Evolutionary conservation across 2,797 vertebrate species (phyloP), one percentile per base, ranked within the genome.

Genomic region (Brachyalestes nurse): DNA sequence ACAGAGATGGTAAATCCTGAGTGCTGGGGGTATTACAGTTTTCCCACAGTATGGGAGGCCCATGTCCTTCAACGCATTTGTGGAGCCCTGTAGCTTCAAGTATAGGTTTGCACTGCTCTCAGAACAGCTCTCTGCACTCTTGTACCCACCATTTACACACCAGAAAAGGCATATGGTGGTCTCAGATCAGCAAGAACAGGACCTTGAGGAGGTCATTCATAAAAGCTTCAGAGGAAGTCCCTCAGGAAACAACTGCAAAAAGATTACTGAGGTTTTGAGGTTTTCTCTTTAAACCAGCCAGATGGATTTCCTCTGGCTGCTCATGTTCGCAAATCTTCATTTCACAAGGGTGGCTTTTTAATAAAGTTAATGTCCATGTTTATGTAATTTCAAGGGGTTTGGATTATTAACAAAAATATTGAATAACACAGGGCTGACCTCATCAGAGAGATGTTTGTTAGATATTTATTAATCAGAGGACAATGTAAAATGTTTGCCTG

Each of bases 211-310:
- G 57, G 72, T 67, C 55, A 34, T 84, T 84, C 84, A 80, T 74
- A 83, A 87, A 85, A 62, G 60, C 82, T 85, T 78, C 84, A 75
- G 82, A 90, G 83, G 88, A 85, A 87, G 85, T 88, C 83, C 84
- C 70, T 83, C 86, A 91, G 90, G 90, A 94, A 91, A 93, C 90
- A 60, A 88, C 87, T 89, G 89, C 89, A 85, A 88, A 90, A 89
- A 87, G 90, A 87, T 87, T 87, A 88, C 89, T 90, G 87, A 84
- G 88, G 84, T 83, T 87, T 87, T 80, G 86, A 1, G 88, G 88
- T 91, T 91, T 90, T 87, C 82, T 83, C 82, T 47, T 81, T 69
- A 86, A 84, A 87, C 88, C 86, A n/a, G 6, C 77, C 84, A 77
- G 53, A 89, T 81, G 60, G 82, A 88, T 85, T 65, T 82, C 75